These are phyloP conservation scores for Prochilodus magdalenae DNA, from an alignment of 2,113 vertebrate species.

Conservation along the genomic window DNA sequence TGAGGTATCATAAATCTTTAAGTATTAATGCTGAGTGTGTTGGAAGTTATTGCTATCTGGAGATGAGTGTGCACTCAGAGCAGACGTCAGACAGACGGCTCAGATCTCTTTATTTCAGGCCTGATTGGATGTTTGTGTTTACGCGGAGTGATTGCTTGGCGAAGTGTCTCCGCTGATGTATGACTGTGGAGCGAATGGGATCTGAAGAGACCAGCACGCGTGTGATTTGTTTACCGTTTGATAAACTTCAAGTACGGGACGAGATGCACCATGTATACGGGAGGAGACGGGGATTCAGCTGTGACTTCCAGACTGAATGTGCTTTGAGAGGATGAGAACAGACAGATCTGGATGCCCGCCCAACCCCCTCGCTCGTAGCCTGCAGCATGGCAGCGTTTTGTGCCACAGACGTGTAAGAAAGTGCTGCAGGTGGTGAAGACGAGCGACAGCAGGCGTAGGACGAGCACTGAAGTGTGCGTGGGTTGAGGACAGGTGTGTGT, in stretches of 20 bases:
- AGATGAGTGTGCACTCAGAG: background rate
- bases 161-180: background rate
- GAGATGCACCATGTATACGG: background rate
- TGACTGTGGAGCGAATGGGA: background rate
- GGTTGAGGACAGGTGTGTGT: slow-evolving; percentile 44
- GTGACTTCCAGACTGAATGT: background rate
- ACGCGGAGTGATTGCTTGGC: background rate
- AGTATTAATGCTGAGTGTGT: no score
- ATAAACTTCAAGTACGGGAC: background rate
- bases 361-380: background rate
- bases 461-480: slow-evolving; percentile 47
- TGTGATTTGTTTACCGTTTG: background rate
- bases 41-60: background rate
- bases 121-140: slow-evolving; percentile 8
- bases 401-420: slow-evolving; percentile 33
- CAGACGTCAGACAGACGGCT: background rate
- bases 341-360: background rate
- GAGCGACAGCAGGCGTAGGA: slow-evolving; percentile 38
- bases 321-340: background rate
- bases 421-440: slow-evolving; percentile 29
- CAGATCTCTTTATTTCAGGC: background rate
- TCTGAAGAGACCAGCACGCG: background rate
- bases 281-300: background rate
- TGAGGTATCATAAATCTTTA: background rate
- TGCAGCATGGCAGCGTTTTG: background rate